These are phyloP conservation scores for Pitta sordida DNA, from an alignment of 2,113 vertebrate genomes.

Conservation along the genomic window DNA sequence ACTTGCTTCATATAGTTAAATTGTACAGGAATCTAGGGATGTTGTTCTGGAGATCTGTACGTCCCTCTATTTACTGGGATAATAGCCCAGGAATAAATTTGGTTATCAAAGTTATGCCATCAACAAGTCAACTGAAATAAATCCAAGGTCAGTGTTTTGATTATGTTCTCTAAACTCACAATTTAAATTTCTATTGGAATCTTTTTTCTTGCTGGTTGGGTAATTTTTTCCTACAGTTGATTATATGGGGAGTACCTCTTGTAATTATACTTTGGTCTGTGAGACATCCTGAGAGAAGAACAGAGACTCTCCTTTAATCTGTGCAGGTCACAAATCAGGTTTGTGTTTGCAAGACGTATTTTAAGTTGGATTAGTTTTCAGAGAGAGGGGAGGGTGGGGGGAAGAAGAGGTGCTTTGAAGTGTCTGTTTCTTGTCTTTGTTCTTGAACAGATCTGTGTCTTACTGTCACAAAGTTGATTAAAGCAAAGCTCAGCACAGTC, in stretches of 20 bases:
- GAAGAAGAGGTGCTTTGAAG: slow-evolving; percentile 21
- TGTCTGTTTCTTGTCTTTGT: not conserved
- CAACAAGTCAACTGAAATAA: not conserved
- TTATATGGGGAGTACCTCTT: not conserved
- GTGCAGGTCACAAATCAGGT: not conserved
- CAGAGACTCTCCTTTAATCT: not conserved
- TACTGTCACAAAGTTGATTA: slow-evolving; percentile 14
- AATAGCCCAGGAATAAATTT: not conserved
- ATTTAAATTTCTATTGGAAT: not conserved
- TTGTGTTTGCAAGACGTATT: not conserved
- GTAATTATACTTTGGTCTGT: not conserved
- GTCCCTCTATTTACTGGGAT: not conserved
- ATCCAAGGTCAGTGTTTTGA: not conserved
- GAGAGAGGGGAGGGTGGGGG: not conserved
- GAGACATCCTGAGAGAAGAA: not conserved
- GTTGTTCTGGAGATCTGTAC: not conserved
- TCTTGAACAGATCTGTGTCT: not conserved
- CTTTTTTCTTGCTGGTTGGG: not conserved
- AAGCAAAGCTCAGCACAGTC: not conserved
- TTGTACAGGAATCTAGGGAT: not conserved
- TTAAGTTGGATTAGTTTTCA: slow-evolving; percentile 24
- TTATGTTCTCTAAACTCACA: not conserved
- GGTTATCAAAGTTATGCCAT: not conserved
- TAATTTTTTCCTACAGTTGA: not conserved
- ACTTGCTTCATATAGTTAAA: not conserved